These are phyloP conservation scores for Epicampocera succincta DNA, from an alignment of 2,888 invertebrate species.

Conservation along the genomic window DNA sequence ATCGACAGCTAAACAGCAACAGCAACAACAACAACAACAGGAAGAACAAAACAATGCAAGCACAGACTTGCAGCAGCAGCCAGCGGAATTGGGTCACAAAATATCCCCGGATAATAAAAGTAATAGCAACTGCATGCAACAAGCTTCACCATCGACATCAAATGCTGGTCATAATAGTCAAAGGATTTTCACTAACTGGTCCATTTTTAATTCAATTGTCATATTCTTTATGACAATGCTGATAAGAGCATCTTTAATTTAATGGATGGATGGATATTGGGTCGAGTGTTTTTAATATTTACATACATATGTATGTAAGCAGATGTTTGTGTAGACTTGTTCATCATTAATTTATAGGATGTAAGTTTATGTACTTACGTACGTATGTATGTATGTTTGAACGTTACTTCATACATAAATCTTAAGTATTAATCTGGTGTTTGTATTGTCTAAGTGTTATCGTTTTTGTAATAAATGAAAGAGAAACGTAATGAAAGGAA, in stretches of 20 bases:
- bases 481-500: neutral
- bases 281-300: conserved; percentile 34
- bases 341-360: neutral
- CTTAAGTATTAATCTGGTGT: conserved; percentile 23
- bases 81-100: conserved; percentile 46
- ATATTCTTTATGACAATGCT: conserved; percentile 35
- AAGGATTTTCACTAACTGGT: conserved; percentile 11
- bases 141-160: conserved; percentile 28
- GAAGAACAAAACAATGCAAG: conserved; percentile 9
- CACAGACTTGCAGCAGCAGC: neutral
- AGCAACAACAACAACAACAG: conserved; percentile 22
- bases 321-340: conserved; percentile 11
- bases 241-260: conserved; percentile 31
- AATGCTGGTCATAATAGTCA: conserved; percentile 1
- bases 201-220: conserved; percentile 43
- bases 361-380: too few species aligned
- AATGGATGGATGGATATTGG: neutral
- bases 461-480: neutral
- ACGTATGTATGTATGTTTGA: conserved; percentile 2
- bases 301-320: too few species aligned
- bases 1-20: conserved; percentile 4
- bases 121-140: conserved; percentile 49
- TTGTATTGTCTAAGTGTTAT: neutral
- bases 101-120: conserved; percentile 30
- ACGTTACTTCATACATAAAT: conserved; percentile 10